Evolutionary conservation across 1,140 invertebrate genomes (phyloP), one percentile per base, ranked within the genome.

Genomic region (Phortica variegata): DNA sequence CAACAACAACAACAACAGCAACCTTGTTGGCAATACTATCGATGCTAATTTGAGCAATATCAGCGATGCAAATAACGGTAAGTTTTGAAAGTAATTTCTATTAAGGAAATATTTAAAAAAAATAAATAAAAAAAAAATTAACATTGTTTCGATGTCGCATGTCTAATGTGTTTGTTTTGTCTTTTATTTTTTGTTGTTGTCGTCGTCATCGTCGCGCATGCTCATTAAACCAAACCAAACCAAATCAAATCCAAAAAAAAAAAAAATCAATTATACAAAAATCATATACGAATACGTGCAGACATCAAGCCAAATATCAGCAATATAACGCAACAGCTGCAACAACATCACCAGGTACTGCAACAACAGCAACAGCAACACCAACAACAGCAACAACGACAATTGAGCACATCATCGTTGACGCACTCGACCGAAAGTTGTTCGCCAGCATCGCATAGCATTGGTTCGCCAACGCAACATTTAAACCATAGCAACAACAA

Each of bases 151-250:
- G n/a, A n/a, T n/a, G n/a, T 29, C 54, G 63, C 63, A 69, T 69
- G 62, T 58, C 61, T 70, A 70, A 70, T 59, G 53, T 36, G 61
- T 72, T 58, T 51, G 38, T 47, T n/a, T 16, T 52, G 66, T 70
- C 60, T 70, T 59, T 50, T 70, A n/a, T n/a, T n/a, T n/a, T n/a
- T n/a, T n/a, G n/a, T n/a, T n/a, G n/a, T n/a, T n/a, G n/a, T n/a
- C n/a, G n/a, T n/a, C n/a, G n/a, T n/a, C n/a, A n/a, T n/a, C n/a
- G n/a, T n/a, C n/a, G n/a, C n/a, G n/a, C n/a, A n/a, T n/a, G n/a
- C n/a, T n/a, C n/a, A n/a, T n/a, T n/a, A n/a, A n/a, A n/a, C n/a
- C n/a, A n/a, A n/a, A n/a, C n/a, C n/a, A n/a, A n/a, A n/a, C n/a
- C n/a, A n/a, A n/a, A n/a, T 31, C 29, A 31, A 31, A 31, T 8